A percentile compares a stretch with the other conserved stretches of the same genome.
These are phyloP conservation scores for Suricata suricatta DNA, from an alignment of 2,113 vertebrate species.

Conservation along the genomic window DNA sequence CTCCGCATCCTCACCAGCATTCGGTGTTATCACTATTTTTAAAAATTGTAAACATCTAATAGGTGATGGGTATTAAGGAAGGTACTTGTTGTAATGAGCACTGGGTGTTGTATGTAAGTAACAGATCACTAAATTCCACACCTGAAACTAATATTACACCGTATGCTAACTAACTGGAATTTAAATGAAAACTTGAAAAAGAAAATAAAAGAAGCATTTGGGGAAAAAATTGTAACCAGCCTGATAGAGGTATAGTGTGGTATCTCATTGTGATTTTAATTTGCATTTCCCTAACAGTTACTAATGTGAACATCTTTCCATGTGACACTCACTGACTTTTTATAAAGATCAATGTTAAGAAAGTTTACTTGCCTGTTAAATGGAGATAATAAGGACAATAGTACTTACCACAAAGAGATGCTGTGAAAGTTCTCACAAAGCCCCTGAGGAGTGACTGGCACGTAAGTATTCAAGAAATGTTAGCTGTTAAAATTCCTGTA, in stretches of 20 bases:
- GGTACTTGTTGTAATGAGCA: background rate
- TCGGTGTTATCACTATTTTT: background rate
- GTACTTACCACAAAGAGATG: background rate
- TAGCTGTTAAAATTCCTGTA: background rate
- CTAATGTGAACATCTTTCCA: background rate
- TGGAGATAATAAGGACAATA: background rate
- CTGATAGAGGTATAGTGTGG: background rate
- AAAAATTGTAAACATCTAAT: background rate
- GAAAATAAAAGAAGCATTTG: background rate
- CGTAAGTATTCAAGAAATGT: background rate
- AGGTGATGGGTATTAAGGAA: background rate
- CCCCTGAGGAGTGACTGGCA: background rate
- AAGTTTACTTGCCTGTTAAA: background rate
- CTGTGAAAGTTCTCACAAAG: background rate
- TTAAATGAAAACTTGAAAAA: background rate
- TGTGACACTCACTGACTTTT: background rate
- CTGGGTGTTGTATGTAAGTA: background rate
- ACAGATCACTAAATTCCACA: background rate
- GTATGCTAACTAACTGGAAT: background rate
- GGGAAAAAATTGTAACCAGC: background rate
- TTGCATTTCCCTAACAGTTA: background rate
- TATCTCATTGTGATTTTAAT: background rate
- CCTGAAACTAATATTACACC: background rate
- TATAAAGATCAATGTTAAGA: background rate
- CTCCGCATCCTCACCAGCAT: background rate